Conservation (phyloP, 2,888 invertebrate genomes). For the Macrosiphum euphorbiae region DNA sequence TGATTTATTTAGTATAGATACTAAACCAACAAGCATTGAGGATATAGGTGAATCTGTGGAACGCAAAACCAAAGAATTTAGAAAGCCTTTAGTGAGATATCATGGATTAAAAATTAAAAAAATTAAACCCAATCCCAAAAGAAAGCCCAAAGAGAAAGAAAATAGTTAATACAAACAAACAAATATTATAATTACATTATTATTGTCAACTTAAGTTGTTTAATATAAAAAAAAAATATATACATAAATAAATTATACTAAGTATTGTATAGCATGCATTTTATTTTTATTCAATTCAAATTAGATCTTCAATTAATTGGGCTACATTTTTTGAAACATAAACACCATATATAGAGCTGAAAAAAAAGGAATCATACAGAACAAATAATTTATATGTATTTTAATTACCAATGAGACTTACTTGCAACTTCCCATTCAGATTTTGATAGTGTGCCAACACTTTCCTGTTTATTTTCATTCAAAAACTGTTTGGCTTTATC, state of each 20-base stretch:
- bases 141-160: background rate
- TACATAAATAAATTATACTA: constrained; percentile 1
- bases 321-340: constrained; percentile 80
- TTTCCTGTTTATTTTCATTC: constrained; percentile 71
- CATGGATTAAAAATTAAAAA: constrained; percentile 59
- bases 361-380: constrained; percentile 69
- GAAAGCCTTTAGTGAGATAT: constrained; percentile 52
- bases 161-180: background rate
- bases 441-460: constrained; percentile 86
- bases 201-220: background rate
- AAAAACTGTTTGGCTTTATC: constrained; percentile 78
- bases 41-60: constrained; percentile 44
- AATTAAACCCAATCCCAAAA: constrained; percentile 43
- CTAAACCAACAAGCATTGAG: constrained; percentile 19
- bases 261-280: background rate
- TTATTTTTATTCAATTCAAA: background rate
- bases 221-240: constrained; percentile 26
- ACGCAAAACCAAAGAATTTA: constrained; percentile 1
- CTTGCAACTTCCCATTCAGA: constrained; percentile 95
- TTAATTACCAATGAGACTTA: constrained; percentile 72
- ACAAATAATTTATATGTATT: constrained; percentile 11
- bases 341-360: constrained; percentile 86
- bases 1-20: constrained; percentile 52
- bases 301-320: background rate
- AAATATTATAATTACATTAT: background rate